Percentiles rank a stretch among this genome's conserved stretches.
These are phyloP conservation scores for Pemphigus obesinymphae DNA, from an alignment of 1,140 invertebrate genomes.

Conservation along the genomic window DNA sequence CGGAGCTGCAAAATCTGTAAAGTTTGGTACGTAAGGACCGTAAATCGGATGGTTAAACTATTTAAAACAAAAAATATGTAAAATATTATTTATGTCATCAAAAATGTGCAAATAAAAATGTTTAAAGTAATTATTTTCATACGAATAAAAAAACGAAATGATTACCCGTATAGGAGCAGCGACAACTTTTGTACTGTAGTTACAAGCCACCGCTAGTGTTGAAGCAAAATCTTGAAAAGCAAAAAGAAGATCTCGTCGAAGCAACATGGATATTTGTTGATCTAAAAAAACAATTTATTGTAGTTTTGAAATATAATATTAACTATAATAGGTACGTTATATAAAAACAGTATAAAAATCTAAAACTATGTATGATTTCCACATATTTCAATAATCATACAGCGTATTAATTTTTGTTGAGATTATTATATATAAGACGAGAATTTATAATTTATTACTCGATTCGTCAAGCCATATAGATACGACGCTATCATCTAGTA, in stretches of 20 bases:
- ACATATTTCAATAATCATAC: background rate
- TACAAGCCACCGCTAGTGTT: slow-evolving; percentile 47
- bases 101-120: no score
- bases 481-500: slow-evolving; percentile 75
- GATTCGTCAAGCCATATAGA: slow-evolving; percentile 86
- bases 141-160: no score
- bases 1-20: slow-evolving; percentile 92
- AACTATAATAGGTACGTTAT: background rate
- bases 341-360: background rate
- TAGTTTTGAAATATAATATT: background rate
- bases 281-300: slow-evolving; percentile 54
- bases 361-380: background rate
- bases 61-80: slow-evolving; percentile 41
- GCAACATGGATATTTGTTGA: slow-evolving; percentile 81
- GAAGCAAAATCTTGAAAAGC: slow-evolving; percentile 73
- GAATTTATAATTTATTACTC: slow-evolving; percentile 54
- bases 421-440: background rate
- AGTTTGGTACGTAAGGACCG: slow-evolving; percentile 77
- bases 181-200: slow-evolving; percentile 42
- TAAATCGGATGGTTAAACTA: slow-evolving; percentile 74
- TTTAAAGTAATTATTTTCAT: background rate
- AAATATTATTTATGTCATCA: background rate
- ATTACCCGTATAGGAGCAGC: slow-evolving; percentile 45
- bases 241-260: slow-evolving; percentile 73
- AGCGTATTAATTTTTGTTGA: background rate